phyloP scores from a whole-genome alignment of 2,888 invertebrate genomes.

The Heliconius ethilla region DNA sequence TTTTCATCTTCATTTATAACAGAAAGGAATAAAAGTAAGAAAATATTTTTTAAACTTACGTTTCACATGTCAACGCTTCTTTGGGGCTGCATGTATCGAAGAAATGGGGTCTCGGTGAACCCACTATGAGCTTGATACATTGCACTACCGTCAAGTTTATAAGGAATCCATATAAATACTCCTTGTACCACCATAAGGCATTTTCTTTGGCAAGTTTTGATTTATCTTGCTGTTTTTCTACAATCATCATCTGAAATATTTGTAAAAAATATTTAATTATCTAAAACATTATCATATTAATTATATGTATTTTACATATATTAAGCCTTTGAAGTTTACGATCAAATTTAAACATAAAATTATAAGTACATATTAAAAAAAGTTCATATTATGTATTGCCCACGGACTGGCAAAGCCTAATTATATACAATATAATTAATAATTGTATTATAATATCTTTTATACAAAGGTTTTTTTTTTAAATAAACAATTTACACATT shows the following conservation, averaged over 20 bases:
- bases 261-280: neutral
- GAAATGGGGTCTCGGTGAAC: conserved; percentile 89
- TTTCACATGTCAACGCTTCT: conserved; percentile 82
- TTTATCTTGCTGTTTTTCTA: conserved; percentile 61
- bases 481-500: no score
- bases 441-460: no score
- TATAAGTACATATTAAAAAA: no score
- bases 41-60: conserved; percentile 51
- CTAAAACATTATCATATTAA: no score
- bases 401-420: neutral
- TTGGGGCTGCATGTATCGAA: conserved; percentile 87
- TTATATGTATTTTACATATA: no score
- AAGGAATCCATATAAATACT: conserved; percentile 83
- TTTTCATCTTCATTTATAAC: neutral
- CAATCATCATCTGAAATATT: conserved; percentile 63
- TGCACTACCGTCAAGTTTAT: conserved; percentile 83
- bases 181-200: conserved; percentile 81
- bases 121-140: conserved; percentile 83
- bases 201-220: conserved; percentile 56
- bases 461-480: no score
- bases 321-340: no score
- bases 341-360: no score
- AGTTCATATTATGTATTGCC: neutral
- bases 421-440: no score
- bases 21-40: neutral